phyloP scores from a whole-genome alignment of 2,113 vertebrate genomes.

The Nannospalax galili region DNA sequence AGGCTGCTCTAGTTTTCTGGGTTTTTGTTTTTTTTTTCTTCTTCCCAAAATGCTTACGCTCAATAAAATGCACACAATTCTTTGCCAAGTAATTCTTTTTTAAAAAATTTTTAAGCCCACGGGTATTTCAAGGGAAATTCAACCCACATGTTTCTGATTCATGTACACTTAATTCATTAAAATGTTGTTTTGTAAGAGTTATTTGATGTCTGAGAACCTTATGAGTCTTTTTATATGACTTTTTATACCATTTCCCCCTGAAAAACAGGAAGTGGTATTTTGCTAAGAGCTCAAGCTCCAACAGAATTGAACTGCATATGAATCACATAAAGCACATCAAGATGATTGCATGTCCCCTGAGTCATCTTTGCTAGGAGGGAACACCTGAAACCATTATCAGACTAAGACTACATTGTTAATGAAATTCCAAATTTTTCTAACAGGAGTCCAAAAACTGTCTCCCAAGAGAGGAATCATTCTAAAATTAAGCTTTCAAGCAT shows the following conservation, averaged over 20 bases:
- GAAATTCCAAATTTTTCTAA: conserved; percentile 14
- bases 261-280: conserved; percentile 78
- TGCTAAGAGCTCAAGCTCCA: conserved; percentile 48
- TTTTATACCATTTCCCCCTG: conserved; percentile 68
- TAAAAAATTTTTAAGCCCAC: conserved; percentile 70
- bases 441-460: not conserved
- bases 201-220: conserved; percentile 75
- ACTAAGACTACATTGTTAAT: not conserved
- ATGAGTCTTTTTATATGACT: conserved; percentile 67
- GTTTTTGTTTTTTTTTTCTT: not conserved
- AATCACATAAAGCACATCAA: not conserved
- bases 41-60: conserved; percentile 9
- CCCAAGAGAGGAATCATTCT: not conserved
- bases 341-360: not conserved
- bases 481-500: not conserved
- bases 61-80: conserved; percentile 56
- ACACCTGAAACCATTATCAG: conserved; percentile 4
- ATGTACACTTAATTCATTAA: conserved; percentile 82
- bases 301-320: conserved; percentile 20
- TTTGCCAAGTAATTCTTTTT: conserved; percentile 45
- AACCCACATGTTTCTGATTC: conserved; percentile 80
- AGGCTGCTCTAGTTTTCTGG: not conserved
- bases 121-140: conserved; percentile 76
- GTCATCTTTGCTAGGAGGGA: not conserved
- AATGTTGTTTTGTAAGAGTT: conserved; percentile 78